Evolutionary conservation across 2,888 invertebrate species (phyloP), one percentile per base, ranked within the genome.

Genomic region (Melieria picta): DNA sequence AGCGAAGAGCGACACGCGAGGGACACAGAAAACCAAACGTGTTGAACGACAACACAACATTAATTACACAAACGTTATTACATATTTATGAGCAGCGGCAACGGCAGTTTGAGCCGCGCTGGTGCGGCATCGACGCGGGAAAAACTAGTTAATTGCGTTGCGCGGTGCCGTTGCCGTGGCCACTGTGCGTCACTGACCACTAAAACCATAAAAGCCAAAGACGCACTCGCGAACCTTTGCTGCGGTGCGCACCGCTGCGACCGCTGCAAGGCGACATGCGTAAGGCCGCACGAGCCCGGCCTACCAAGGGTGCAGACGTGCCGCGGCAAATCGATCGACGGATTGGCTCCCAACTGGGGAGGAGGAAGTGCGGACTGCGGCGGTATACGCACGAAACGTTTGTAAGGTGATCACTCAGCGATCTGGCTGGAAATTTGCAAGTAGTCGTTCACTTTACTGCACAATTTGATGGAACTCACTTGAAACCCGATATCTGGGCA

Each of bases 101-200:
- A 42, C 11, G 10, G 43, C 11, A 50, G 42, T 55, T 62, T 42
- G 10, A 45, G 62, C 9, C 46, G 56, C n/a, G 56, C 11, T 9
- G 50, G 13, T 47, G n/a, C 11, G 42, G 9, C 6, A 30, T 4
- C 5, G 7, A 13, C 5, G 10, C 16, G 5, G 5, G 45, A 64
- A 43, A 64, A 43, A 16, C 65, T 45, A 45, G 50, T 65, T 4
- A 13, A 5, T 55, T 16, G 52, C 13, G n/a, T 16, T 43, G 48
- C 6, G 43, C n/a, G 56, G 56, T 47, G 48, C 10, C 48, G 52
- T 63, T 50, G 55, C 55, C 61, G 61, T 65, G 70, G 66, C 56
- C 47, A 64, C 67, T 64, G 42, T 72, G 75, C 73, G 65, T 70
- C 72, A 72, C 65, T 73, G 75, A 75, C 75, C 73, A 73, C 67